Evolutionary conservation across 2,888 invertebrate species (phyloP), one percentile per base, ranked within the genome.

Genomic region (Trichopoda pennipes): DNA sequence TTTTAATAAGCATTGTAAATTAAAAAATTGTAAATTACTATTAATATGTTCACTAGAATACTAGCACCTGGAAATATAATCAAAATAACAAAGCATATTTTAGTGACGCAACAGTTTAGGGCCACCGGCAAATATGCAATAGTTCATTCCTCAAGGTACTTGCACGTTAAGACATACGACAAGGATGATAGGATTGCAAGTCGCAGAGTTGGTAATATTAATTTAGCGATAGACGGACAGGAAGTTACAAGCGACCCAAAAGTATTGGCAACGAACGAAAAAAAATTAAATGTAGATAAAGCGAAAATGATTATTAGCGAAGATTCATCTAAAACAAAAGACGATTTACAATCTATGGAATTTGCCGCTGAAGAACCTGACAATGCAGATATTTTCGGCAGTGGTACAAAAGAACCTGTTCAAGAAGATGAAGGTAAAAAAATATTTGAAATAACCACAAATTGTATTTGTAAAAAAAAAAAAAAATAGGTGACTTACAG

Each of bases 401-500:
- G 85, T 84, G 85, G 86, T 19, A 80, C 84, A 0, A 66, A 73
- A 38, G 55, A 84, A 21, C 82, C 84, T 3, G 35, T 79, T 9
- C 12, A 23, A 3, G 80, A 82, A 66, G 85, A 85, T 77, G 80
- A 77, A 53, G 84, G 84, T 84, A 70, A 23, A 64, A 38, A 12
- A 12, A 2, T 12, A 38, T 12, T 38, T 38, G n/a, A n/a, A 38
- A 38, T 63, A 17, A 14, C 14, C 12, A 49, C 2, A 53, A 23
- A 64, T 28, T 47, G 16, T n/a, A 17, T 21, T 55, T 9, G 47
- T 47, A n/a, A 17, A 1, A 47, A 8, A 12, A 16, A 3, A 47
- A n/a, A 2, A 47, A 47, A 6, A 7, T 42, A 86, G 94, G 92
- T 60, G 95, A 95, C 89, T 86, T 92, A 38, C 90, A 91, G 85